Evolutionary conservation across 2,888 invertebrate species (phyloP).

Genomic region (Capitulum mitella): DNA sequence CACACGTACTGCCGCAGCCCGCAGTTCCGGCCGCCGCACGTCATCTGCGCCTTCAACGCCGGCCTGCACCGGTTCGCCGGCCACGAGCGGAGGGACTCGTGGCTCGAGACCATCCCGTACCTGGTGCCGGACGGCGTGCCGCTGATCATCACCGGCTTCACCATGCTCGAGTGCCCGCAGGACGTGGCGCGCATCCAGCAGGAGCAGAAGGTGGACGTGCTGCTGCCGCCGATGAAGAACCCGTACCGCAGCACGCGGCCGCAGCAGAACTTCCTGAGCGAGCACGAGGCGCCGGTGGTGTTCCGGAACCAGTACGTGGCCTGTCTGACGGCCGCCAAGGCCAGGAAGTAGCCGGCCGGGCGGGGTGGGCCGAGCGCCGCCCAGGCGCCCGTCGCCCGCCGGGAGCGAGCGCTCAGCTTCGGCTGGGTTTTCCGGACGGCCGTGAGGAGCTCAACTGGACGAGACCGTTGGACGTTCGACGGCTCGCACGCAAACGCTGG

Average conservation of each 20-base stretch:
- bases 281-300: slow-evolving; percentile 27
- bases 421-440: too few species aligned
- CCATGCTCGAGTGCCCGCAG: slow-evolving; percentile 28
- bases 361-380: too few species aligned
- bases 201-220: slow-evolving; percentile 21
- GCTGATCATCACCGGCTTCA: slow-evolving; percentile 32
- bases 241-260: slow-evolving; percentile 32
- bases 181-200: slow-evolving; percentile 28
- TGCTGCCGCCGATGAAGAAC: slow-evolving; percentile 25
- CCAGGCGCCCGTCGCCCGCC: too few species aligned
- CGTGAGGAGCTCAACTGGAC: too few species aligned
- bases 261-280: slow-evolving; percentile 28
- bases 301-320: slow-evolving; percentile 32
- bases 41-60: slow-evolving; percentile 32
- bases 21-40: slow-evolving; percentile 28
- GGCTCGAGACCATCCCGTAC: slow-evolving; percentile 26
- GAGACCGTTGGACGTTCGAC: too few species aligned
- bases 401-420: too few species aligned
- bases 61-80: slow-evolving; percentile 31
- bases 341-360: background rate
- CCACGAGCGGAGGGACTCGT: slow-evolving; percentile 22
- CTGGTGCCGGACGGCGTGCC: slow-evolving; percentile 27
- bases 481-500: too few species aligned
- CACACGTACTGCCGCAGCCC: slow-evolving; percentile 16
- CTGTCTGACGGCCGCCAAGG: slow-evolving; percentile 13